phyloP scores from a whole-genome alignment of 2,888 invertebrate genomes.

The Nudaria mundana region DNA sequence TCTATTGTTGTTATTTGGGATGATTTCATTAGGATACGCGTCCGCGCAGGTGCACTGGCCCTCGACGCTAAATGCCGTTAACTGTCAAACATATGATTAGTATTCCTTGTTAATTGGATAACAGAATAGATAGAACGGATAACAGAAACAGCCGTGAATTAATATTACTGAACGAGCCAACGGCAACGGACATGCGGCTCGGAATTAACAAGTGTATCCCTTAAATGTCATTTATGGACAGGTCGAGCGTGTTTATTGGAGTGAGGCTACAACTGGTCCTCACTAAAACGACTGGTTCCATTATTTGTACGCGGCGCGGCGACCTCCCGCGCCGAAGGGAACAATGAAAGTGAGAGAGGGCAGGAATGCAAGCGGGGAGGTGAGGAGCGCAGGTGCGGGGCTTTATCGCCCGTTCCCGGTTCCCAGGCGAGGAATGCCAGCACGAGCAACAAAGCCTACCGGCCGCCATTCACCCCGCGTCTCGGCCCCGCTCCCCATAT shows the following conservation, averaged over 20 bases:
- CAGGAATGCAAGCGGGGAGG: constrained; percentile 68
- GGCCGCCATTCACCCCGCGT: constrained; percentile 74
- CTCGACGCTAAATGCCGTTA: constrained; percentile 42
- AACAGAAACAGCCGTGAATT: constrained; percentile 23
- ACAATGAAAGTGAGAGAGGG: constrained; percentile 80
- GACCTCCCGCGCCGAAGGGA: constrained; percentile 78
- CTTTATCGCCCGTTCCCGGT: constrained; percentile 63
- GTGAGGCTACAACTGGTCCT: constrained; percentile 57
- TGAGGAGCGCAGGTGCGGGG: constrained; percentile 44
- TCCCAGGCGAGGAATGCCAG: constrained; percentile 80
- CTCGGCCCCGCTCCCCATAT: constrained; percentile 28
- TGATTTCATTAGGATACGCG: constrained; percentile 68
- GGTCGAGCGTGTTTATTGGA: constrained; percentile 67
- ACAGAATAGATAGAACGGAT: constrained; percentile 18
- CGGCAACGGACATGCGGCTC: constrained; percentile 11
- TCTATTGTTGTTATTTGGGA: constrained; percentile 67
- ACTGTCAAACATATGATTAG: constrained; percentile 50
- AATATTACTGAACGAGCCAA: constrained; percentile 18
- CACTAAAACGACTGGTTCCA: constrained; percentile 66
- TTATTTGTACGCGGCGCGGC: constrained; percentile 65
- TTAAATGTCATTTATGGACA: constrained; percentile 67
- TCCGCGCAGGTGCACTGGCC: constrained; percentile 50
- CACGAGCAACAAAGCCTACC: constrained; percentile 77
- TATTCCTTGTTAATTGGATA: constrained; percentile 31
- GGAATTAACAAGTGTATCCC: constrained; percentile 57